Evolutionary conservation across 1,140 invertebrate genomes (phyloP), one percentile per base, ranked within the genome.

Genomic region (Ectropis grisescens): DNA sequence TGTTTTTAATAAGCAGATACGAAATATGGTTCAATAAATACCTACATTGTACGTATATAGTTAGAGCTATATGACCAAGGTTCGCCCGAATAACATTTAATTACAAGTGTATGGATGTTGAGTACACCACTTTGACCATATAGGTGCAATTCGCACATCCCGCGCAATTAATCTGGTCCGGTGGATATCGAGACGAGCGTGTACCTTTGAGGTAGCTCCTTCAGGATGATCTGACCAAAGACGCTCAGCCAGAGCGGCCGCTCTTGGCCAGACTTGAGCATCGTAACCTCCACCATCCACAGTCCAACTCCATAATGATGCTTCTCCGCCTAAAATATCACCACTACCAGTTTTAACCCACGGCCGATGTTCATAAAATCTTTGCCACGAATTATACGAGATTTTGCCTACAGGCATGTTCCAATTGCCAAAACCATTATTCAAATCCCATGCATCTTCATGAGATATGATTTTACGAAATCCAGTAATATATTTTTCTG

Each of bases 361-460:
- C 0, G 91, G 91, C 34, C 89, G 76, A 54, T 93, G 91, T 58
- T 88, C 89, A 60, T 93, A 93, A 0, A 93, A 85, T 19, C 86
- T 87, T 61, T 93, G 91, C 92, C 91, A 93, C 1, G 89, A 90
- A 33, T 89, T 85, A 58, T 91, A 93, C 1, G 90, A 88, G 1
- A 88, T 87, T 43, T 91, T 92, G 8, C 89, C 87, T 0, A 85
- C 87, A 11, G 55, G 64, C 47, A 89, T 88, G 13, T 90, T 69
- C 91, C 91, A 93, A 16, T 83, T 85, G 7, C 90, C 90, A 47
- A 89, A 90, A 0, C 91, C 91, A 46, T 90, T 93, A 46, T 93
- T 92, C 24, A 94, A 83, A 64, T 93, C 92, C 91, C 90, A 93
- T 3, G 89, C 88, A 52, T 94, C 91, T 22, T 91, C 89, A 53